A percentile compares a stretch with the other conserved stretches of the same genome.
Evolutionary conservation across 2,797 vertebrate genomes (phyloP).

Genomic region (Onychomys arenicola): DNA sequence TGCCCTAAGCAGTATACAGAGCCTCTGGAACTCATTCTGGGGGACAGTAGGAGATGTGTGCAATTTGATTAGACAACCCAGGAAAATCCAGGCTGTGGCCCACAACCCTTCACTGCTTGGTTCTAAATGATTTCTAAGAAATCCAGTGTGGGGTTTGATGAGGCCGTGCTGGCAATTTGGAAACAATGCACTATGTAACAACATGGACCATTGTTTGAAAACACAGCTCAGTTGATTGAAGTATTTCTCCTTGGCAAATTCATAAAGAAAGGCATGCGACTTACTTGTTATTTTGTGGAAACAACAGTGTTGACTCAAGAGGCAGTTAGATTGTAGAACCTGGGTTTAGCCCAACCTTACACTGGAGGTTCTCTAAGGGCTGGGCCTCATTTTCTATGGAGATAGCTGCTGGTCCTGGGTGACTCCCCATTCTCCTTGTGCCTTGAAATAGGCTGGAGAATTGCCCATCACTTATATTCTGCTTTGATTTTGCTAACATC

Average conservation of each 20-base stretch:
- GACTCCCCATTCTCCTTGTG: background rate
- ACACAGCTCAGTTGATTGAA: constrained; percentile 76
- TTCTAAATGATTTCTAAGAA: constrained; percentile 84
- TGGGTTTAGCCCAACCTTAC: background rate
- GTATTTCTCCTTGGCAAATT: constrained; percentile 74
- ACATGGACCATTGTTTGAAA: constrained; percentile 81
- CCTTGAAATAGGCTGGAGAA: background rate
- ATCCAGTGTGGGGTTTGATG: constrained; percentile 83
- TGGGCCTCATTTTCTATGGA: background rate
- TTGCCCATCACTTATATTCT: background rate
- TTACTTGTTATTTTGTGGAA: constrained; percentile 44
- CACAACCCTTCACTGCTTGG: constrained; percentile 82
- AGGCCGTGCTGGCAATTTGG: constrained; percentile 83
- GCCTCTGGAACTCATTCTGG: constrained; percentile 84
- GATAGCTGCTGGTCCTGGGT: fast-evolving
- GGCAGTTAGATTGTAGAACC: fast-evolving
- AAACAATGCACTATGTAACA: constrained; percentile 85
- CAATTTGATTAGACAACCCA: constrained; percentile 82
- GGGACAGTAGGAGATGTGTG: constrained; percentile 80
- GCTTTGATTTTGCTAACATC: background rate
- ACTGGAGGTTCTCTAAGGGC: background rate
- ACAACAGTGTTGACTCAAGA: background rate
- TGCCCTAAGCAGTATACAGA: background rate
- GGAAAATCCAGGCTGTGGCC: constrained; percentile 79
- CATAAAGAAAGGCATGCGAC: constrained; percentile 66